Evolutionary conservation across 2,797 vertebrate genomes (phyloP).

Genomic region (Artibeus lituratus): DNA sequence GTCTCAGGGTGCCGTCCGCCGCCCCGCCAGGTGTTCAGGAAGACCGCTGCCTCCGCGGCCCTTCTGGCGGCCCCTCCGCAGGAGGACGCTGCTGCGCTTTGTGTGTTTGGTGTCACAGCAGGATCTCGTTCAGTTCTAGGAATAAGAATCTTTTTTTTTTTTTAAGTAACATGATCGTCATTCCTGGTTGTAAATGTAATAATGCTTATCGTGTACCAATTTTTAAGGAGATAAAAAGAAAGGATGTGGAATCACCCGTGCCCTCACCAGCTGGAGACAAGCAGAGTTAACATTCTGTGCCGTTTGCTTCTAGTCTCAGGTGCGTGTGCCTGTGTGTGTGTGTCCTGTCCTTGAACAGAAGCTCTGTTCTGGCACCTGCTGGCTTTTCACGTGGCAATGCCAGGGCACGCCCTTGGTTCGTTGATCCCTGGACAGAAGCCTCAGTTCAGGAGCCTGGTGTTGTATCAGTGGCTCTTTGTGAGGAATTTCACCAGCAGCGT

Average conservation of each 20-base stretch:
- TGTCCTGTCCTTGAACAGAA: not conserved
- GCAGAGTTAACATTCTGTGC: not conserved
- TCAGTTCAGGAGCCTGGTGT: not conserved
- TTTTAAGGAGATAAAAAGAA: not conserved
- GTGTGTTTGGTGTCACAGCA: not conserved
- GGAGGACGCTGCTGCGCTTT: not conserved
- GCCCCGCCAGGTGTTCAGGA: not conserved
- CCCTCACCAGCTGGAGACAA: not conserved
- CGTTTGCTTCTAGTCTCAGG: not conserved
- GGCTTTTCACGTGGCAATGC: not conserved
- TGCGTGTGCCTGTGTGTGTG: not conserved
- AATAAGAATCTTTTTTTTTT: not conserved
- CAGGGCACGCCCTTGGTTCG: not conserved
- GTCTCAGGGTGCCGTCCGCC: not conserved
- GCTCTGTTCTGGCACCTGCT: not conserved
- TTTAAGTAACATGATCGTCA: not conserved
- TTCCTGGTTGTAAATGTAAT: not conserved
- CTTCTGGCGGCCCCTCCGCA: not conserved
- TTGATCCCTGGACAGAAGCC: not conserved
- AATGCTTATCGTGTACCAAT: not conserved
- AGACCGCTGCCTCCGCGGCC: rapidly evolving
- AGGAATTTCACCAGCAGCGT: not conserved
- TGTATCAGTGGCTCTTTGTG: not conserved
- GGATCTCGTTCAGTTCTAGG: not conserved
- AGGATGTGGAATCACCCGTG: not conserved